Evolutionary conservation across 2,888 invertebrate genomes (phyloP), one percentile per base, ranked within the genome.

Genomic region (Lasioglossum pauxillum): DNA sequence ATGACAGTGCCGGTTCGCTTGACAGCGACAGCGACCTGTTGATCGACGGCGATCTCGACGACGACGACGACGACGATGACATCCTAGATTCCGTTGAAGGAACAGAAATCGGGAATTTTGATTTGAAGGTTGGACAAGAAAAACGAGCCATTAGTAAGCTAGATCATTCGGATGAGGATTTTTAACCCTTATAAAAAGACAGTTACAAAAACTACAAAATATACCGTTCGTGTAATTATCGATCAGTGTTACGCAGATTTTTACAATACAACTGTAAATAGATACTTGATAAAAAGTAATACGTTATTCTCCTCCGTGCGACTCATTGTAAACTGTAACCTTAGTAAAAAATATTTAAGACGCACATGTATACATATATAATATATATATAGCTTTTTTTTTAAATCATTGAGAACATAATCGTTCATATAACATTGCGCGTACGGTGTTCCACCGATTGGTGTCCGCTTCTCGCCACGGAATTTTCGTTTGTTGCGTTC

Each of bases 11-110:
- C 35, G 95, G 93, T 67, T 94, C 94, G 12, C 85, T 95, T 16
- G 95, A 95, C 78, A 95, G 95, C 49, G 96, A 96, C 94, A 96
- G 95, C 27, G 96, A 96, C 91, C 92, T 96, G 87, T 95, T 96
- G 78, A 96, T 96, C 78, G 97, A 96, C 91, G 96, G 96, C 69
- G 96, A 96, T 88, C 96, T 96, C n/a, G 96, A 96, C 93, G 95
- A 96, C 93, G 95, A 96, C 96, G 89, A 97, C 93, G 95, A 97
- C 96, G 67, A 67, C n/a, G 96, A 96, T 93, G 94, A 97, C 95
- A 92, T 95, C 31, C 80, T 94, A n/a, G 94, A 94, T 83, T 91
- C 93, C 5, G 90, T 92, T 0, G 91, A 87, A 49, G 90, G 89
- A n/a, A 82, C 92, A n/a, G 93, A 93, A 41, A 90, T 94, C 2